phyloP scores from a whole-genome alignment of 2,888 invertebrate species.

The Serripes groenlandicus region DNA sequence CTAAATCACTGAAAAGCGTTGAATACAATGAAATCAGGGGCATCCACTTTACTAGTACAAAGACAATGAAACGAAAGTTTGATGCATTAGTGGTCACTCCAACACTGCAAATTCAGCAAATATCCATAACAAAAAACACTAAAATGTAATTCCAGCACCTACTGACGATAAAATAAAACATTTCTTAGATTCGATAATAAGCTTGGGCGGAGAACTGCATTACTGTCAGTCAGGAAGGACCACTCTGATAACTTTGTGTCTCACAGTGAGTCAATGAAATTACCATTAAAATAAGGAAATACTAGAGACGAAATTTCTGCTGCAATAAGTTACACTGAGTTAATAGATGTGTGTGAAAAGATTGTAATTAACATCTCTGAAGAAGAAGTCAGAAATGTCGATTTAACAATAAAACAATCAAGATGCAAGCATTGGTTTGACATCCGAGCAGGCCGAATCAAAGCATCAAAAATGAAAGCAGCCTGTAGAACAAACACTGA shows the following conservation, averaged over 20 bases:
- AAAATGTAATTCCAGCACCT: neutral
- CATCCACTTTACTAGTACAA: slow-evolving; percentile 15
- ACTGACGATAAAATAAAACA: neutral
- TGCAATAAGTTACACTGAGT: no score
- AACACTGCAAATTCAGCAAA: neutral
- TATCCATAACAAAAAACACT: neutral
- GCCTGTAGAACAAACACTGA: neutral
- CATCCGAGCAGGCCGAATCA: slow-evolving; percentile 27
- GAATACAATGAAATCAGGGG: neutral
- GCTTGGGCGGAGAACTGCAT: no score
- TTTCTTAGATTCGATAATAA: no score
- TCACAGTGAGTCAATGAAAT: no score
- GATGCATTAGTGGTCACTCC: neutral
- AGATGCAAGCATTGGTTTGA: slow-evolving; percentile 30
- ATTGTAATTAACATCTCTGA: neutral
- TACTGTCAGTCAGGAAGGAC: no score
- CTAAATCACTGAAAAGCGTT: neutral
- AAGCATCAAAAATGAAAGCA: neutral
- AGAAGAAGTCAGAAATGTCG: slow-evolving; percentile 2
- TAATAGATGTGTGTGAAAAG: neutral
- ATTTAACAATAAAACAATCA: slow-evolving; percentile 25
- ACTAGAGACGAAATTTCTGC: no score
- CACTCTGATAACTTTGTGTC: no score
- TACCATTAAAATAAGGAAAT: no score
- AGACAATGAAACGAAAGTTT: slow-evolving; percentile 84